Evolutionary conservation across 2,797 vertebrate genomes (phyloP).

Genomic region (Iguana delicatissima): DNA sequence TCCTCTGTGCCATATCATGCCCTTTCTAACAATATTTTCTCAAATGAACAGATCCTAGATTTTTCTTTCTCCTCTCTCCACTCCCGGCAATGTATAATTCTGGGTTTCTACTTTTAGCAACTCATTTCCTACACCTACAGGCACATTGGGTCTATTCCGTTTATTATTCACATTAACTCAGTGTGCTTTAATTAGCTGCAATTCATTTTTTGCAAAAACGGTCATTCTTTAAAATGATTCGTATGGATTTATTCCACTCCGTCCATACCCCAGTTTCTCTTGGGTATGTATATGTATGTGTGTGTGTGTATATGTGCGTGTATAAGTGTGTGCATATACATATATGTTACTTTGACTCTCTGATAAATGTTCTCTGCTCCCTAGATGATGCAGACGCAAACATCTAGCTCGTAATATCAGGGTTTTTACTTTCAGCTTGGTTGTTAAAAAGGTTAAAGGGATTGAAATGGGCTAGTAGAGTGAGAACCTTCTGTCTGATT

Average conservation of each 20-base stretch:
- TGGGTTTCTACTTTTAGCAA: neutral
- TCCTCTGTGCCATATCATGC: neutral
- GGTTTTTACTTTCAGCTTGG: conserved; percentile 1
- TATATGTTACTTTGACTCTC: neutral
- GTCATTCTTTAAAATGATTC: neutral
- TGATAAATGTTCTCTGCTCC: conserved; percentile 10
- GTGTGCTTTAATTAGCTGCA: no score
- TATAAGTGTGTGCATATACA: neutral
- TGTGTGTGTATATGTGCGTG: no score
- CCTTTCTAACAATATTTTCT: neutral
- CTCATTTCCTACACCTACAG: neutral
- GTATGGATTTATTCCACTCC: neutral
- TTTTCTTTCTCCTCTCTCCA: neutral
- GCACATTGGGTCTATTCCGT: neutral
- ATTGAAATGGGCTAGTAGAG: neutral
- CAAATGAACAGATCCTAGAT: neutral
- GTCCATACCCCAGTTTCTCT: neutral
- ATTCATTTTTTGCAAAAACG: neutral
- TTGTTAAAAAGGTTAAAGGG: neutral
- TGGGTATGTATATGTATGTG: neutral
- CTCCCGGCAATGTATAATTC: neutral
- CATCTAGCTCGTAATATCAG: neutral
- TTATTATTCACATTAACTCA: neutral
- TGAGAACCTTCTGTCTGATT: neutral
- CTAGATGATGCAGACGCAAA: neutral